A percentile compares a stretch with the other conserved stretches of the same genome.
These are phyloP conservation scores for Mercenaria mercenaria DNA, from an alignment of 1,140 invertebrate genomes.

Conservation along the genomic window DNA sequence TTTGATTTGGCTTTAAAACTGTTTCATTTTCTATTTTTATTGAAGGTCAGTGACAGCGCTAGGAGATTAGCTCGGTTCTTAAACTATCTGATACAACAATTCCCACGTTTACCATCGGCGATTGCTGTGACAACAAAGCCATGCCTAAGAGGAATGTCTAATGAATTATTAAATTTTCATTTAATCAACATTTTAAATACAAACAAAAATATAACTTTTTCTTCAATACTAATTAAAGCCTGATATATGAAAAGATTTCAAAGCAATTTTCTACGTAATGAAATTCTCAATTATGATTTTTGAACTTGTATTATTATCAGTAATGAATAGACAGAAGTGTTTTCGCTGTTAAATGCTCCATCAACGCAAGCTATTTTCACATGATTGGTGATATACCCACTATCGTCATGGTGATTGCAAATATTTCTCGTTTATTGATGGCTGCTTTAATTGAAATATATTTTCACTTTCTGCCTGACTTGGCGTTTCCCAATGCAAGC, in stretches of 20 bases:
- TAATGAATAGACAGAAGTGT: neutral
- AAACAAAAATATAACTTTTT: neutral
- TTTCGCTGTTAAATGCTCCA: neutral
- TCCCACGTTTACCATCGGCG: neutral
- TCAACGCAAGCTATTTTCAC: neutral
- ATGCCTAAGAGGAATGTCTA: neutral
- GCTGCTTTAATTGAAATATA: neutral
- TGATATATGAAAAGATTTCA: too few species aligned
- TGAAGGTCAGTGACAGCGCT: too few species aligned
- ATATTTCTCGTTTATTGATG: slow-evolving; percentile 38
- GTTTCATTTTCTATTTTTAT: too few species aligned
- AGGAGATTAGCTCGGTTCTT: neutral
- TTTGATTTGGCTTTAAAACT: too few species aligned
- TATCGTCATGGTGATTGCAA: slow-evolving; percentile 13
- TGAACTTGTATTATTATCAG: too few species aligned
- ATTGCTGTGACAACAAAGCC: neutral
- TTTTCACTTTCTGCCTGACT: slow-evolving; percentile 4
- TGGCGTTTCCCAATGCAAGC: neutral
- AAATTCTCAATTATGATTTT: too few species aligned
- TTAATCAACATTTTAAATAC: neutral
- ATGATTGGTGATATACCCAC: neutral
- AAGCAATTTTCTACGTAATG: too few species aligned
- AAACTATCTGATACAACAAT: neutral
- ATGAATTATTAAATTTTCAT: neutral
- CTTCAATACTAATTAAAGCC: too few species aligned